Evolutionary conservation across 1,140 invertebrate species (phyloP).

Genomic region (Metopolophium dirhodum): DNA sequence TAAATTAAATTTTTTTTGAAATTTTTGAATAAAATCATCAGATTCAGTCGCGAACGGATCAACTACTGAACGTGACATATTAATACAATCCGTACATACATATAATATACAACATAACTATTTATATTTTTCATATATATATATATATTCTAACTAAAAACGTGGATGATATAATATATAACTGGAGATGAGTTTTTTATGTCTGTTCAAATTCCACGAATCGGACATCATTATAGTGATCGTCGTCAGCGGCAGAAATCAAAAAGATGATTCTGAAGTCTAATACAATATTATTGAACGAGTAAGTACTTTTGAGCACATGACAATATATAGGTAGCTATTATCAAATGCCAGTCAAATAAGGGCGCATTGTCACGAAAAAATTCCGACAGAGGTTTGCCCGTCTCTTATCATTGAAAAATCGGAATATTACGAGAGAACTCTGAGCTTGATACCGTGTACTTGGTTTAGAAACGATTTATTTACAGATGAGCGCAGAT

Average conservation of each 20-base stretch:
- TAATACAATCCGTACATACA: background rate
- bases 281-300: background rate
- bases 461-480: background rate
- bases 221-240: background rate
- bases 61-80: background rate
- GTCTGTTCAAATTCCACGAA: background rate
- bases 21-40: background rate
- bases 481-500: background rate
- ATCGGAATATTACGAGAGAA: background rate
- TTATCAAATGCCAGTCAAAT: background rate
- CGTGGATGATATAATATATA: background rate
- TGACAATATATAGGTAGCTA: background rate
- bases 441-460: background rate
- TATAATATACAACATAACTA: background rate
- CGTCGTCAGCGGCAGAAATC: background rate
- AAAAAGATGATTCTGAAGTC: background rate
- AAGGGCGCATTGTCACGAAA: background rate
- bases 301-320: background rate
- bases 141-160: background rate
- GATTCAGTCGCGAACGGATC: background rate
- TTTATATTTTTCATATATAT: background rate
- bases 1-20: conserved; percentile 1
- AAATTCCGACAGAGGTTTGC: background rate
- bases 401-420: background rate
- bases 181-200: background rate